Percentiles rank a stretch among this genome's conserved stretches.
Conservation (phyloP, 2,113 vertebrate genomes). For the Tinamus guttatus region DNA sequence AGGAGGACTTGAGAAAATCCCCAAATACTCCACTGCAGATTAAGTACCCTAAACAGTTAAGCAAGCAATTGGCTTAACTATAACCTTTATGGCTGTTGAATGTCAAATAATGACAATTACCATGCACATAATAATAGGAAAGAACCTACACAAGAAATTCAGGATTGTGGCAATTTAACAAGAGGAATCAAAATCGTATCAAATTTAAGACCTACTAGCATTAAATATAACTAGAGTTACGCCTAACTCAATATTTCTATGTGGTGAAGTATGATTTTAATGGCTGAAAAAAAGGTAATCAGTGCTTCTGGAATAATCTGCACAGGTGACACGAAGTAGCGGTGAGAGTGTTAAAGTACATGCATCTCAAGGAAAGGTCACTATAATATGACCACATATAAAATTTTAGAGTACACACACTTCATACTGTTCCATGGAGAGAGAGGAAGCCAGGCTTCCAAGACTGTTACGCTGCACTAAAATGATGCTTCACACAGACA, state of each 20-base stretch:
- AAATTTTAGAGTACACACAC: not conserved
- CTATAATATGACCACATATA: not conserved
- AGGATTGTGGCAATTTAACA: not conserved
- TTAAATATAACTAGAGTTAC: not conserved
- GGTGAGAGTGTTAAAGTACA: too few species aligned
- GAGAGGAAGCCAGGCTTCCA: fast-evolving
- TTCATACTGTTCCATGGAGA: not conserved
- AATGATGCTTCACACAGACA: not conserved
- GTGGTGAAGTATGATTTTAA: not conserved
- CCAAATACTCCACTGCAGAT: not conserved
- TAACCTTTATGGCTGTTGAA: not conserved
- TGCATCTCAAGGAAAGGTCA: not conserved
- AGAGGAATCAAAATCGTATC: not conserved
- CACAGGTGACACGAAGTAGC: not conserved
- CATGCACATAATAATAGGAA: not conserved
- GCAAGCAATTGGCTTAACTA: slow-evolving; percentile 10
- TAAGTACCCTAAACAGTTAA: slow-evolving; percentile 18
- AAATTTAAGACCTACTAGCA: not conserved
- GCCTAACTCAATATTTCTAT: not conserved
- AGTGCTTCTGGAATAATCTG: not conserved
- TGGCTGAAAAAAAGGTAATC: not conserved
- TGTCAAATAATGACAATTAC: not conserved
- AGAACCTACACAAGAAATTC: fast-evolving
- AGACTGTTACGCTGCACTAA: fast-evolving
- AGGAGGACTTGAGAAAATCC: slow-evolving; percentile 26